Percentiles rank a stretch among this genome's conserved stretches.
phyloP scores from a whole-genome alignment of 2,797 vertebrate species.

The Sus cebifrons region DNA sequence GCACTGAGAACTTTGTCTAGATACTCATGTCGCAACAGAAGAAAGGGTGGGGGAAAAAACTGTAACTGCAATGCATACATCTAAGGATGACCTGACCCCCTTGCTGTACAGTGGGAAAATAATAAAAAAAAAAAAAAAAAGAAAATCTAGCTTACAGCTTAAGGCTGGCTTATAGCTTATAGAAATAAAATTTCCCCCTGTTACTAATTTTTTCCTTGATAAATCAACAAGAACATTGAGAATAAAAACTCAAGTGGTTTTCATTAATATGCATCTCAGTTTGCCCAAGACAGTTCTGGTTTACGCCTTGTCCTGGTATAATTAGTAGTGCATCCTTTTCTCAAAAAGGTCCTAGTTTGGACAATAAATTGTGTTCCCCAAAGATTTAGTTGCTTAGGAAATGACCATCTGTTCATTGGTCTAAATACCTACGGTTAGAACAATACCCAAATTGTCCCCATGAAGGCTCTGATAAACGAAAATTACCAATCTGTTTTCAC shows the following conservation, averaged over 20 bases:
- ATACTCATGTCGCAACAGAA: too few species aligned
- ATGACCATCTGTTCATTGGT: neutral
- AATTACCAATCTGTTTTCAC: neutral
- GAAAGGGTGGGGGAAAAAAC: too few species aligned
- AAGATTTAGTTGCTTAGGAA: slow-evolving; percentile 3
- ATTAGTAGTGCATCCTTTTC: neutral
- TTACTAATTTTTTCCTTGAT: neutral
- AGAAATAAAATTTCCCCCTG: neutral
- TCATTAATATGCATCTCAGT: neutral
- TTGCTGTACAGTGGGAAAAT: too few species aligned
- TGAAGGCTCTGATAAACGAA: neutral
- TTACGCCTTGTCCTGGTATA: neutral
- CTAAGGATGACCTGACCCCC: too few species aligned
- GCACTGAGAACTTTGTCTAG: too few species aligned
- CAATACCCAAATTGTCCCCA: neutral
- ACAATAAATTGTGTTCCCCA: neutral
- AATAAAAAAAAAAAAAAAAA: too few species aligned
- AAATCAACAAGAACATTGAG: neutral
- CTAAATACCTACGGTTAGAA: neutral
- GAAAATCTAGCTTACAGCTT: neutral
- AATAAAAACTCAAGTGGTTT: neutral
- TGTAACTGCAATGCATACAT: too few species aligned
- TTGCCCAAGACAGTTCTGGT: neutral
- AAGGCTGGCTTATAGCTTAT: neutral
- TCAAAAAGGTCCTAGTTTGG: neutral